Base-by-base conservation (phyloP, 1,140 invertebrate species). In the Cherax destructor region DNA sequence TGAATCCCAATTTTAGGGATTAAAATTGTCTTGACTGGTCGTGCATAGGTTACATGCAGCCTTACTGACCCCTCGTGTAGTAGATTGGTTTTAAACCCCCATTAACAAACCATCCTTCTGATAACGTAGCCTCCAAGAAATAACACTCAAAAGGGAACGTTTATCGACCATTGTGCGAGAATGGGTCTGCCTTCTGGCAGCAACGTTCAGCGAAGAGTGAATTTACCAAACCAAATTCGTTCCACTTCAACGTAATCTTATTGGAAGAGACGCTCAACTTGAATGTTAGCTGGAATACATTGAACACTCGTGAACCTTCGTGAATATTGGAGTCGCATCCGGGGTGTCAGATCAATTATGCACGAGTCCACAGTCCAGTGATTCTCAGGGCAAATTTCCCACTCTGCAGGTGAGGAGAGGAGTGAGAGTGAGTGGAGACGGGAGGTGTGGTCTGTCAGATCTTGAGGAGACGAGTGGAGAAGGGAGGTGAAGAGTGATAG, bases 231-330 rank as follows among this genome's bases (percentile, higher is more conserved):
- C 69, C 24, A 74, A 11, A 74, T 74, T 74, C 24, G 24, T 30
- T 21, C 69, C 7, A 74, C 69, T 7, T 74, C 69, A 24, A 5
- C 24, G 13, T 74, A 74, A 74, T 74, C 24, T n/a, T 74, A 74
- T 30, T 74, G 69, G 69, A 74, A 30, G 69, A 74, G 69, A n/a
- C 30, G 7, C 69, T 74, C 69, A 74, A 24, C 69, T 74, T 74
- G n/a, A 74, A 74, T 74, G 69, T 74, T 74, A 74, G 69, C 69
- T 30, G 69, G 69, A 74, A 74, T 74, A 74, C 69, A 74, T 74
- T 74, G 69, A n/a, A 74, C 69, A 30, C 6, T 30, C n/a, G n/a
- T 24, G 24, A 74, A 74, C 69, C 69, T 74, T 21, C 69, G n/a
- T 24, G 69, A 74, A 74, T 74, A 74, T 24, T 30, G n/a, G 69